These are phyloP conservation scores for Acromyrmex echinatior DNA, from an alignment of 1,140 invertebrate species.

Conservation along the genomic window DNA sequence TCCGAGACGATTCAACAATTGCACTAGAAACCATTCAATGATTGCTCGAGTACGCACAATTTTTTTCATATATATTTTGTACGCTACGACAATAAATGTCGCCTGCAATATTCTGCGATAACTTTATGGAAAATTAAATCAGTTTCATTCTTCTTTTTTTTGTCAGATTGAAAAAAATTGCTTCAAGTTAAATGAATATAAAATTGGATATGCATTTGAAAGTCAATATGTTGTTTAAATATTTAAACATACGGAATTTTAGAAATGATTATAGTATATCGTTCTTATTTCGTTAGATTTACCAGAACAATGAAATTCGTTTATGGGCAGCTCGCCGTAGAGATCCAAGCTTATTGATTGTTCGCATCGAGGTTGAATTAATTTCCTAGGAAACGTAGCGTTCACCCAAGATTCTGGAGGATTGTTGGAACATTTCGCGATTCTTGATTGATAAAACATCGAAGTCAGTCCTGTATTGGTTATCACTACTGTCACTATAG, in stretches of 20 bases:
- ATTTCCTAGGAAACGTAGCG: slow-evolving; percentile 78
- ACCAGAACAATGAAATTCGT: slow-evolving; percentile 83
- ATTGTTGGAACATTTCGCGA: slow-evolving; percentile 84
- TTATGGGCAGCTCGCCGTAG: slow-evolving; percentile 76
- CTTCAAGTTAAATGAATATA: neutral
- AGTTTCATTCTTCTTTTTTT: neutral
- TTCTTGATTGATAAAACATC: slow-evolving; percentile 80
- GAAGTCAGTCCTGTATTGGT: slow-evolving; percentile 83
- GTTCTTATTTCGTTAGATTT: slow-evolving; percentile 16
- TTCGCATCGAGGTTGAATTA: slow-evolving; percentile 84
- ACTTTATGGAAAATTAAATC: neutral
- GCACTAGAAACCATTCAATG: slow-evolving; percentile 70
- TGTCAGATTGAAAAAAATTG: neutral
- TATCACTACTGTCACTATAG: slow-evolving; percentile 82
- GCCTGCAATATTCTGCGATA: neutral
- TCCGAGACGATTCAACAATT: slow-evolving; percentile 82
- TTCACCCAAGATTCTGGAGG: slow-evolving; percentile 82
- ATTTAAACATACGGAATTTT: neutral
- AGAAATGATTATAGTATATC: neutral
- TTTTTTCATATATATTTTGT: slow-evolving; percentile 6
- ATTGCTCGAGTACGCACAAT: slow-evolving; percentile 1
- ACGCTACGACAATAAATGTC: neutral
- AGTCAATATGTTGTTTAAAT: neutral
- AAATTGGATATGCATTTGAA: neutral
- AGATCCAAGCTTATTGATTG: slow-evolving; percentile 83